phyloP scores from a whole-genome alignment of 2,888 invertebrate genomes.

The Papilio gigon region DNA sequence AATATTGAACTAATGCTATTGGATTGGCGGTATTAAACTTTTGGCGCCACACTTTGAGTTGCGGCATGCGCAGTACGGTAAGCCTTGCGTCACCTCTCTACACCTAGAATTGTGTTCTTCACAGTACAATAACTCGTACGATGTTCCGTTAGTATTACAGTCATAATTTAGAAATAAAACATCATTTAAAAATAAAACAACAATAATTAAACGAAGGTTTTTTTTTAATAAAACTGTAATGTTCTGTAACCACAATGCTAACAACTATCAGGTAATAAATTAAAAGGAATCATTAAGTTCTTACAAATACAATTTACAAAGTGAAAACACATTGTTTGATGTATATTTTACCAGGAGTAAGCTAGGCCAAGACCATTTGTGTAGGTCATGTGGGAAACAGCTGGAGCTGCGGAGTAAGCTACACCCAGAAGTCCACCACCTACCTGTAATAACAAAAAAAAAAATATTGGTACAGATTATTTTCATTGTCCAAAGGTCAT shows the following conservation, averaged over 20 bases:
- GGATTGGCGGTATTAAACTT: no score
- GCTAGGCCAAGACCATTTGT: constrained; percentile 80
- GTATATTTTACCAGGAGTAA: constrained; percentile 76
- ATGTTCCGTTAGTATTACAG: neutral
- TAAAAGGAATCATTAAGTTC: constrained; percentile 68
- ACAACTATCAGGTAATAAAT: constrained; percentile 74
- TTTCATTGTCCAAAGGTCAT: no score
- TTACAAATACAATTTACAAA: constrained; percentile 29
- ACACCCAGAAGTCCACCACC: constrained; percentile 82
- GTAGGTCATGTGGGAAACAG: constrained; percentile 84
- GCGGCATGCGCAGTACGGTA: no score
- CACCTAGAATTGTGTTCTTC: no score
- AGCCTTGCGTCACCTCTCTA: no score
- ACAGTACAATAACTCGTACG: no score
- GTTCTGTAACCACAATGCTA: constrained; percentile 58
- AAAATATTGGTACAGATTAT: neutral
- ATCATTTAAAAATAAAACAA: no score
- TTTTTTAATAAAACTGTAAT: constrained; percentile 31
- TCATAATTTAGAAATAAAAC: constrained; percentile 40
- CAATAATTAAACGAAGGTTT: constrained; percentile 23
- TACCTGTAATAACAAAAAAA: constrained; percentile 58
- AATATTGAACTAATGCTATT: no score
- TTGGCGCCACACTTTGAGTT: no score
- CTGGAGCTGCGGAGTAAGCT: constrained; percentile 83
- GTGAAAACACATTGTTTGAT: constrained; percentile 9